These are phyloP conservation scores for Megaceryle torquata DNA, from an alignment of 2,113 vertebrate genomes.

Conservation along the genomic window DNA sequence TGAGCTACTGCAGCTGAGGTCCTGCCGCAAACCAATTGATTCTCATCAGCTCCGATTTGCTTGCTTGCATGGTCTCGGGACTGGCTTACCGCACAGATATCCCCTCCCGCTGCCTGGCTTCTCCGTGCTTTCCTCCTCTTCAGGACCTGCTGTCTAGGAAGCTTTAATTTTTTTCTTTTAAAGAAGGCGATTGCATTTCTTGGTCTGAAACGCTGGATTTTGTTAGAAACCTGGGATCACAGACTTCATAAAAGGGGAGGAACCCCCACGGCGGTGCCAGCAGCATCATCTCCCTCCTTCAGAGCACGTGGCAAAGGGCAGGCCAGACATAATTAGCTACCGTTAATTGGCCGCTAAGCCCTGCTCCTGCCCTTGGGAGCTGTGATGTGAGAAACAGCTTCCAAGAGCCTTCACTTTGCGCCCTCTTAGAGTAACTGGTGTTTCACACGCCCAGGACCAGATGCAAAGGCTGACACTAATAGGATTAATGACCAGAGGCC, in stretches of 20 bases:
- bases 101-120: neutral
- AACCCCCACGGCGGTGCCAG: neutral
- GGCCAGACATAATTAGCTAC: neutral
- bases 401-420: neutral
- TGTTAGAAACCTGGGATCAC: neutral
- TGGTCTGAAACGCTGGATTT: neutral
- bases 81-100: neutral
- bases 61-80: neutral
- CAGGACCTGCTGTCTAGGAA: neutral
- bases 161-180: neutral
- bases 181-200: neutral
- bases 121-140: neutral
- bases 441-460: neutral
- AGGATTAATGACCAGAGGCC: neutral
- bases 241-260: neutral
- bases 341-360: accelerated
- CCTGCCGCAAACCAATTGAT: neutral
- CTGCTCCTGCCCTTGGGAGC: neutral
- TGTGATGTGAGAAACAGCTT: neutral
- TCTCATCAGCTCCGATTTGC: neutral
- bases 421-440: neutral
- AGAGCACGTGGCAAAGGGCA: neutral
- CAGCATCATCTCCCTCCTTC: neutral
- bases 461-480: neutral
- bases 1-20: neutral